Evolutionary conservation across 1,140 invertebrate genomes (phyloP).

Genomic region (Drosophila sturtevanti): DNA sequence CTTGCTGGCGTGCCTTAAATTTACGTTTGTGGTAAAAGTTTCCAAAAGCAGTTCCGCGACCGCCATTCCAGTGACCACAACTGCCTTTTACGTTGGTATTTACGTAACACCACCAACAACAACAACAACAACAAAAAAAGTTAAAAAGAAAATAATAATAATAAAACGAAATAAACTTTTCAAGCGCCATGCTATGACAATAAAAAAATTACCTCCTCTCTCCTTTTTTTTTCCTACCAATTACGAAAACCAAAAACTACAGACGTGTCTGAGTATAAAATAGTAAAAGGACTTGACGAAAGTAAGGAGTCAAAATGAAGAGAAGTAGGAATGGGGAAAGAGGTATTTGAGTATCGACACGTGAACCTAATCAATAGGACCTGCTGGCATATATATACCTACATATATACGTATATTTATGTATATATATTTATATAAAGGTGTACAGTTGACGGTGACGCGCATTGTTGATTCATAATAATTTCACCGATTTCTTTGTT

Average conservation of each 20-base stretch:
- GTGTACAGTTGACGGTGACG: conserved; percentile 47
- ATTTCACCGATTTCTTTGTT: conserved; percentile 71
- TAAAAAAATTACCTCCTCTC: conserved; percentile 40
- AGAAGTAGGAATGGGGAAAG: not conserved
- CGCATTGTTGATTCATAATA: conserved; percentile 73
- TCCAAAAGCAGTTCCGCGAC: not conserved
- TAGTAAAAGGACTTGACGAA: conserved; percentile 11
- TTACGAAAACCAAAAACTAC: conserved; percentile 50
- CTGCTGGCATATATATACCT: not conserved
- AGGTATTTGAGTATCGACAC: conserved; percentile 55
- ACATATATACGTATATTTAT: too few species aligned
- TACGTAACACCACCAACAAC: conserved; percentile 57
- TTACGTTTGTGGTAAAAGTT: not conserved
- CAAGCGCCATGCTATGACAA: conserved; percentile 38
- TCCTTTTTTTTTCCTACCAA: conserved; percentile 11
- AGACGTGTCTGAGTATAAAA: conserved; percentile 49
- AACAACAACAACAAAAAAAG: too few species aligned
- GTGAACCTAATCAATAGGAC: conserved; percentile 74
- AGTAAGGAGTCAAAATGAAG: conserved; percentile 2
- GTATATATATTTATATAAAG: too few species aligned
- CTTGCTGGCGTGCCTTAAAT: not conserved
- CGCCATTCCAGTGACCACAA: not conserved
- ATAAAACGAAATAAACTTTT: conserved; percentile 28
- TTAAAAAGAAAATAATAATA: too few species aligned
- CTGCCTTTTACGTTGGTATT: conserved; percentile 23